A percentile compares a stretch with the other conserved stretches of the same genome.
These are phyloP conservation scores for Cosmopolites sordidus DNA, from an alignment of 2,888 invertebrate genomes.

Conservation along the genomic window DNA sequence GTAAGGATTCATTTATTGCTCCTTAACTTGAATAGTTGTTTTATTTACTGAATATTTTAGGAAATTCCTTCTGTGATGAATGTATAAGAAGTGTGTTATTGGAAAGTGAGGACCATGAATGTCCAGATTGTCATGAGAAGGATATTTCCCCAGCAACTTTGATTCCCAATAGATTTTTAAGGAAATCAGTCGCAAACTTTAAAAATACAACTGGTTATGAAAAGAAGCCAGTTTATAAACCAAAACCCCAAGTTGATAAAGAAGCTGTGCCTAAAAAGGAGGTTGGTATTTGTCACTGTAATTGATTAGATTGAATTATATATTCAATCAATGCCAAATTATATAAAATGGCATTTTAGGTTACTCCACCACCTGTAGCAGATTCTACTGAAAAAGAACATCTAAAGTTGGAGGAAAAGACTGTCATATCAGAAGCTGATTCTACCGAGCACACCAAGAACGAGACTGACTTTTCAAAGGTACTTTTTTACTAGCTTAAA, in stretches of 20 bases:
- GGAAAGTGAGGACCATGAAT: conserved; percentile 92
- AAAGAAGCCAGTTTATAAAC: conserved; percentile 46
- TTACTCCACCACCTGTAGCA: conserved; percentile 26
- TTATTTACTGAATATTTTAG: conserved; percentile 11
- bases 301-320: too few relatives aligned
- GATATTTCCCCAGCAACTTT: conserved; percentile 89
- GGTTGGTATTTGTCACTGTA: too few relatives aligned
- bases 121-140: conserved; percentile 90
- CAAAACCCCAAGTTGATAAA: conserved; percentile 16
- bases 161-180: conserved; percentile 85
- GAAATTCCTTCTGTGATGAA: conserved; percentile 95
- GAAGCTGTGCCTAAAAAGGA: conserved; percentile 27
- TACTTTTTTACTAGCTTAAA: conserved; percentile 15
- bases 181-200: conserved; percentile 85
- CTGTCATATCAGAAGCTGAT: conserved; percentile 48
- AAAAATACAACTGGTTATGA: conserved; percentile 89
- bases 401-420: conserved; percentile 38
- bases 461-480: conserved; percentile 26
- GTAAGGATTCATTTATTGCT: conserved; percentile 41
- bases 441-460: conserved; percentile 45
- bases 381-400: conserved; percentile 32
- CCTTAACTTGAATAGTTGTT: background rate
- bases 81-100: conserved; percentile 88
- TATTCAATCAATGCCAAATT: background rate
- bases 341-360: conserved; percentile 12